These are phyloP conservation scores for Condylostylus longicornis DNA, from an alignment of 1,140 invertebrate genomes.

Conservation along the genomic window DNA sequence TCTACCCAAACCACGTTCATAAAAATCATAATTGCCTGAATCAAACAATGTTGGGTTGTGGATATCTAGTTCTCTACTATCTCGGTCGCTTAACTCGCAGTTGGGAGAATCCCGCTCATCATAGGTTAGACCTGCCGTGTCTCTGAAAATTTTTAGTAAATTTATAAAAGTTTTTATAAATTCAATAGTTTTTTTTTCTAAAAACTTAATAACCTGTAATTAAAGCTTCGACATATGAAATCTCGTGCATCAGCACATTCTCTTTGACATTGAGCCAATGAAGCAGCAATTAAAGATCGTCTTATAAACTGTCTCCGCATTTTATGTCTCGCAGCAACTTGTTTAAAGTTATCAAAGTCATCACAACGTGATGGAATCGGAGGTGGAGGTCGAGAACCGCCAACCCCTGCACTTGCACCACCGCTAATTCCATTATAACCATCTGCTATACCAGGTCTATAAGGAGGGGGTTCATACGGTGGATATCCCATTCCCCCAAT, in stretches of 20 bases:
- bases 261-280: slow-evolving; percentile 59
- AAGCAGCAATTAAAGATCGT: slow-evolving; percentile 53
- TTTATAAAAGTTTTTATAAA: slow-evolving; percentile 5
- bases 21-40: slow-evolving; percentile 72
- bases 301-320: slow-evolving; percentile 64
- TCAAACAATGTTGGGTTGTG: slow-evolving; percentile 75
- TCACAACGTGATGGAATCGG: slow-evolving; percentile 45
- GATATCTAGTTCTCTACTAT: slow-evolving; percentile 66
- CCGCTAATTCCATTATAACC: slow-evolving; percentile 2
- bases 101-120: slow-evolving; percentile 59
- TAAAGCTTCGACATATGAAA: slow-evolving; percentile 77
- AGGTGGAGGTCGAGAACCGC: slow-evolving; percentile 18
- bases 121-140: slow-evolving; percentile 39
- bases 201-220: slow-evolving; percentile 45
- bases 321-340: slow-evolving; percentile 56
- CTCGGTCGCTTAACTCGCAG: slow-evolving; percentile 75
- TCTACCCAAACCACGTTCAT: slow-evolving; percentile 58
- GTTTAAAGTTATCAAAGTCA: slow-evolving; percentile 62
- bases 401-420: slow-evolving; percentile 12
- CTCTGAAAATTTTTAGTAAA: slow-evolving; percentile 26
- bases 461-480: slow-evolving; percentile 21
- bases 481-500: slow-evolving; percentile 22
- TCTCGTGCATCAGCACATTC: slow-evolving; percentile 69
- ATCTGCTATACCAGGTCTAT: no score
- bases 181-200: background rate